Evolutionary conservation across 2,113 vertebrate genomes (phyloP), one percentile per base, ranked within the genome.

Genomic region (Strix uralensis): DNA sequence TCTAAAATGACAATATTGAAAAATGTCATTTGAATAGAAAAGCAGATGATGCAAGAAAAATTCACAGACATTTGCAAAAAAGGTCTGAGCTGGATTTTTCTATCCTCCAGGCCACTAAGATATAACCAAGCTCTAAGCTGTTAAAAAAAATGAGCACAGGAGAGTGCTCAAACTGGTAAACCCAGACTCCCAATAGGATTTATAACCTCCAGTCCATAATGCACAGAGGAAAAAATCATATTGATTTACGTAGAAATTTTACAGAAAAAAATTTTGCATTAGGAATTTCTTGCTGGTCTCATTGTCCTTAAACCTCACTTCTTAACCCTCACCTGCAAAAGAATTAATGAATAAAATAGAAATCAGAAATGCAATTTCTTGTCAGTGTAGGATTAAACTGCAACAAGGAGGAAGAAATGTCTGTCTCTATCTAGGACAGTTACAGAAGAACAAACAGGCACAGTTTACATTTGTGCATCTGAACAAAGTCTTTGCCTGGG

Each of bases 141-240:
- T 29, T 59, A 72, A 88, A 46, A 74, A 27, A 20, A 0, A 19
- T 92, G 72, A 22, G 90, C 18, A 46, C 0, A 1, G 13, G 5
- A 3, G 10, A 49, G 23, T 9, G 36, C 22, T 80, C 19, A 75
- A 63, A 49, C 23, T 19, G 16, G 15, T 11, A 36, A 72, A 72
- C 19, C 14, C 30, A 86, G 34, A 36, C 4, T 69, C 16, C 40
- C 3, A 38, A 11, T 4, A 49, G 19, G 23, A 36, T 87, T 92
- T 65, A 77, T 27, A 69, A 69, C 7, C 34, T 80, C 15, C 11
- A 26, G 36, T 13, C 49, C 13, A 15, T 80, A 65, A 47, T 44
- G 13, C 5, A 55, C 6, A 52, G 3, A 10, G 22, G 11, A 0
- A 10, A 46, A 61, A 73, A 7, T 22, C 5, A 42, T 8, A 17